Base-by-base conservation (phyloP, 2,888 invertebrate species). In the Eristalis intricaria region DNA sequence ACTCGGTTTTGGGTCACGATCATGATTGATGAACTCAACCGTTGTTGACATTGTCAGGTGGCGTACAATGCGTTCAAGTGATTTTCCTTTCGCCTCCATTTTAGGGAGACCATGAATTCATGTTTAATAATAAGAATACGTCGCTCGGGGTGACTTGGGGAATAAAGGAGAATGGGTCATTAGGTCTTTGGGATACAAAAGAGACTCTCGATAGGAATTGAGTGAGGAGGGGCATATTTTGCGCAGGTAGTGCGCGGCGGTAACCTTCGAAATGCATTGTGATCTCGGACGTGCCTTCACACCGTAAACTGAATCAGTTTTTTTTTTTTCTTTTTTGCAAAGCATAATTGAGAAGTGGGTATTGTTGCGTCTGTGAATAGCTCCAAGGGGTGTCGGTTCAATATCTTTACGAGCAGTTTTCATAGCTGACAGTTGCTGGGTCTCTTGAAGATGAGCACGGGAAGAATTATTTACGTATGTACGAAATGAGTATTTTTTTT, bases 11-110 rank as follows among this genome's bases (percentile, higher is more conserved):
- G 70, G 80, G 85, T 81, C 85, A 80, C 71, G 80, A 81, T 71
- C 43, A 69, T 85, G 85, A 85, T 85, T 85, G 85, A 85, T 85
- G 85, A 85, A 85, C 76, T 63, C n/a, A 68, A 40, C 66, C 80
- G 56, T 77, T 81, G 85, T 85, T 85, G 85, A 85, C 85, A 81
- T 38, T 85, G 63, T 73, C 80, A 81, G 80, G 61, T 70, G 74
- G 56, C 10, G 22, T 19, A 80, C 77, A 78, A 69, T 83, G 79
- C 61, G 56, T 70, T 71, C 19, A 66, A 76, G 63, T 63, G 73
- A 66, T 70, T 69, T 74, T 70, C 56, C 69, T 64, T 50, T 68
- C 50, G 38, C 43, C 11, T 35, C 11, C 19, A 32, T 32, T 29
- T 26, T 32, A 35, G n/a, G 23, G 11, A 11, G 10, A 64, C 23